Conservation (phyloP, 2,113 vertebrate species). For the Spea multiplicata region DNA sequence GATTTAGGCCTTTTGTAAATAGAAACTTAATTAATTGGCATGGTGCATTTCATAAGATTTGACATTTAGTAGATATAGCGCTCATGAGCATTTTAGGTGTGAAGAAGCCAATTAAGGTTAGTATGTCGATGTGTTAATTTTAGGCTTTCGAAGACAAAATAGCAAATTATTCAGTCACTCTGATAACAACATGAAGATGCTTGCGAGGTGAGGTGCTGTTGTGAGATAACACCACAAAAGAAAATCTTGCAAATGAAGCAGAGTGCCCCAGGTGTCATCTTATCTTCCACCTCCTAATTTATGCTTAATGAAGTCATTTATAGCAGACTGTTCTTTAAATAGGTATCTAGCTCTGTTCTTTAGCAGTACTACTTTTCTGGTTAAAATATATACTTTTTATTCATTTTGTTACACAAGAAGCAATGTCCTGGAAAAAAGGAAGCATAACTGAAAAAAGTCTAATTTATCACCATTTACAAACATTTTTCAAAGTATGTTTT, state of each 20-base stretch:
- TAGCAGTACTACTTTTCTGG: constrained; percentile 8
- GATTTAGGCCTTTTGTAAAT: too few species aligned
- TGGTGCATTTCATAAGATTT: background rate
- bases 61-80: constrained; percentile 15
- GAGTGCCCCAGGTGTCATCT: constrained; percentile 45
- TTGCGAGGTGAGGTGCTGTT: constrained; percentile 47
- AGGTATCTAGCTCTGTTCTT: constrained; percentile 6
- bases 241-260: constrained; percentile 45
- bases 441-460: too few species aligned
- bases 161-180: constrained; percentile 42
- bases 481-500: too few species aligned
- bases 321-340: constrained; percentile 32
- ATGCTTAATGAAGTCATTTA: constrained; percentile 43
- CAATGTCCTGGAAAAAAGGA: too few species aligned
- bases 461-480: too few species aligned
- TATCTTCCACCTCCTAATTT: constrained; percentile 43
- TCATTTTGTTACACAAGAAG: too few species aligned
- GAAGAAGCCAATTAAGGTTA: constrained; percentile 45
- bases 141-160: constrained; percentile 46
- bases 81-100: constrained; percentile 28
- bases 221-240: constrained; percentile 46
- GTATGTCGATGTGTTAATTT: constrained; percentile 41
- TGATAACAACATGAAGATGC: constrained; percentile 40
- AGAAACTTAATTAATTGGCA: too few species aligned
- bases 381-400: background rate